These are phyloP conservation scores for Lobophora halterata DNA, from an alignment of 2,888 invertebrate genomes.

Conservation along the genomic window DNA sequence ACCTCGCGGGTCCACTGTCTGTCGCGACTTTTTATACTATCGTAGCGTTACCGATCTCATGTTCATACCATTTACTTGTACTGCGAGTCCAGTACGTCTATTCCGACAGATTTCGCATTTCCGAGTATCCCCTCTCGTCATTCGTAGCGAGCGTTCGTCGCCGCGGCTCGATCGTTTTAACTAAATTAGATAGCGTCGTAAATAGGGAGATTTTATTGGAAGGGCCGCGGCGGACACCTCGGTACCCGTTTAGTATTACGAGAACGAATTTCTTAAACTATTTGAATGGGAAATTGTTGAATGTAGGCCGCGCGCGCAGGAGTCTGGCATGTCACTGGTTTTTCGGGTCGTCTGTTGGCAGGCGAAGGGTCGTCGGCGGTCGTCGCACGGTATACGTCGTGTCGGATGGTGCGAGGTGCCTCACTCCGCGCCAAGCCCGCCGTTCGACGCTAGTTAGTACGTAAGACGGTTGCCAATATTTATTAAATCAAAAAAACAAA, in stretches of 20 bases:
- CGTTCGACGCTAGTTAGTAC: conserved; percentile 64
- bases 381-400: too few relatives aligned
- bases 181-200: conserved; percentile 30
- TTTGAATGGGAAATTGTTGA: conserved; percentile 68
- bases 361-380: conserved; percentile 38
- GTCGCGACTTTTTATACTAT: conserved; percentile 76
- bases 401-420: conserved; percentile 44
- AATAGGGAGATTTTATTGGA: conserved; percentile 28
- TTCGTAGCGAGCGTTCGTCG: conserved; percentile 38
- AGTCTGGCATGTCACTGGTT: conserved; percentile 44
- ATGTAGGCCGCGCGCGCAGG: conserved; percentile 49
- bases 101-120: conserved; percentile 50
- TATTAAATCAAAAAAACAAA: conserved; percentile 70
- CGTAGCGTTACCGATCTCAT: conserved; percentile 61
- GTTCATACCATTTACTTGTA: conserved; percentile 58
- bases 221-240: conserved; percentile 30
- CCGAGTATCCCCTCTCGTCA: conserved; percentile 63
- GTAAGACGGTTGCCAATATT: conserved; percentile 78
- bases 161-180: conserved; percentile 24
- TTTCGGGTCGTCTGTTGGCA: conserved; percentile 45
- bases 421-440: conserved; percentile 29
- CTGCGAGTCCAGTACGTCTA: too few relatives aligned
- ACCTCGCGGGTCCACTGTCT: conserved; percentile 73
- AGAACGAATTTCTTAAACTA: conserved; percentile 71
- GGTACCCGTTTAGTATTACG: conserved; percentile 58